Percentiles rank a stretch among this genome's conserved stretches.
These are phyloP conservation scores for Aradophagus sp. DNA, from an alignment of 1,140 invertebrate species.

Conservation along the genomic window DNA sequence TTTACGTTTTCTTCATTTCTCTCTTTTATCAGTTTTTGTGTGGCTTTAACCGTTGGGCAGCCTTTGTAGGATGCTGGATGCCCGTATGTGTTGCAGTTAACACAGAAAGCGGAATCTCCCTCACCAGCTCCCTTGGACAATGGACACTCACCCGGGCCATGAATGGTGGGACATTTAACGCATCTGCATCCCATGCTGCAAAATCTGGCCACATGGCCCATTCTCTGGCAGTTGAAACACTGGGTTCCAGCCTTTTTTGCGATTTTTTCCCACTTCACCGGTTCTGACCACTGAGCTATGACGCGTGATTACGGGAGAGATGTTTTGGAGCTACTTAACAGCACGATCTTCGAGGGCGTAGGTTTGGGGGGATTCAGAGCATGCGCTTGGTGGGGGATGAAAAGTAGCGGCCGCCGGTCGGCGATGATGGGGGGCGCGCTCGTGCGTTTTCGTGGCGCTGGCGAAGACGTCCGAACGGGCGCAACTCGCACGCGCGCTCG, in stretches of 20 bases:
- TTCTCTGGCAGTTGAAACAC: conserved; percentile 22
- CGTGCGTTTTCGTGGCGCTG: no score
- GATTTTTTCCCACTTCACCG: conserved; percentile 28
- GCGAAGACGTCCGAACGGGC: no score
- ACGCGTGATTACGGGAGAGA: no score
- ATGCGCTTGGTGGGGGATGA: no score
- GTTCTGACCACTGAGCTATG: no score
- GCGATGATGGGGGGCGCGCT: no score
- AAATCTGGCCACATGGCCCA: conserved; percentile 24
- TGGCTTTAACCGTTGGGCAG: conserved; percentile 23
- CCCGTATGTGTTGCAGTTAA: conserved; percentile 16
- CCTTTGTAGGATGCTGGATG: conserved; percentile 56
- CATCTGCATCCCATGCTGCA: conserved; percentile 25
- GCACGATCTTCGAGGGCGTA: no score
- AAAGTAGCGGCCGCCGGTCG: no score
- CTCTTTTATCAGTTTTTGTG: conserved; percentile 11
- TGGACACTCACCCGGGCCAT: conserved; percentile 7
- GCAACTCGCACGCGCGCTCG: no score
- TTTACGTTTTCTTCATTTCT: neutral
- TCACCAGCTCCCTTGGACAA: neutral
- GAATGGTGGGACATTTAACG: conserved; percentile 16
- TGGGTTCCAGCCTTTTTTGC: conserved; percentile 7
- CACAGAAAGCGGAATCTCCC: neutral
- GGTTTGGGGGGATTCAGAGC: no score
- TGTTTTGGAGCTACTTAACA: no score